Conservation (phyloP, 2,888 invertebrate genomes). For the Trypoxylon attenuatum region DNA sequence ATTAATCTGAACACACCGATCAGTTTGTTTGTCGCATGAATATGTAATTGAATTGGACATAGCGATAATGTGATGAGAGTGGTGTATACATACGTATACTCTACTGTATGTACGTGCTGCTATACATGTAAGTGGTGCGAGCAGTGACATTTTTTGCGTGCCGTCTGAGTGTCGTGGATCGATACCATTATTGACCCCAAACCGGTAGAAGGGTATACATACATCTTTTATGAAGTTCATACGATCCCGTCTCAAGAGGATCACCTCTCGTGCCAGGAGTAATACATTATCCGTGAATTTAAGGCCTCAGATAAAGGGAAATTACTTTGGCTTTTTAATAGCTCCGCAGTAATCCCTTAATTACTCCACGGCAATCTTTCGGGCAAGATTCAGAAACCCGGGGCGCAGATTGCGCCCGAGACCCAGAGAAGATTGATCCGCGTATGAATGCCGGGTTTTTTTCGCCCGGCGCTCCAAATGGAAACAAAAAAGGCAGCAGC, state of each 20-base stretch:
- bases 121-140: too few relatives aligned
- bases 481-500: background rate
- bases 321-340: conserved; percentile 7
- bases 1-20: too few relatives aligned
- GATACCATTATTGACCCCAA: too few relatives aligned
- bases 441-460: background rate
- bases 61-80: too few relatives aligned
- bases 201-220: too few relatives aligned
- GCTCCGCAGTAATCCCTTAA: background rate
- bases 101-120: too few relatives aligned
- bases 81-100: too few relatives aligned
- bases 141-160: too few relatives aligned
- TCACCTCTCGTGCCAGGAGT: conserved; percentile 17
- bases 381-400: background rate
- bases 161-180: too few relatives aligned
- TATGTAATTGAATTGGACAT: too few relatives aligned
- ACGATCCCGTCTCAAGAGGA: background rate
- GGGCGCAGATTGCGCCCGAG: background rate
- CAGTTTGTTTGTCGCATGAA: too few relatives aligned
- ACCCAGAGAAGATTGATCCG: background rate
- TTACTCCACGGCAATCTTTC: background rate
- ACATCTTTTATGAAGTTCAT: conserved; percentile 20
- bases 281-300: conserved; percentile 6
- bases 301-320: conserved; percentile 6
- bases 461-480: background rate